Evolutionary conservation across 2,113 vertebrate genomes (phyloP).

Genomic region (Apaloderma vittatum): DNA sequence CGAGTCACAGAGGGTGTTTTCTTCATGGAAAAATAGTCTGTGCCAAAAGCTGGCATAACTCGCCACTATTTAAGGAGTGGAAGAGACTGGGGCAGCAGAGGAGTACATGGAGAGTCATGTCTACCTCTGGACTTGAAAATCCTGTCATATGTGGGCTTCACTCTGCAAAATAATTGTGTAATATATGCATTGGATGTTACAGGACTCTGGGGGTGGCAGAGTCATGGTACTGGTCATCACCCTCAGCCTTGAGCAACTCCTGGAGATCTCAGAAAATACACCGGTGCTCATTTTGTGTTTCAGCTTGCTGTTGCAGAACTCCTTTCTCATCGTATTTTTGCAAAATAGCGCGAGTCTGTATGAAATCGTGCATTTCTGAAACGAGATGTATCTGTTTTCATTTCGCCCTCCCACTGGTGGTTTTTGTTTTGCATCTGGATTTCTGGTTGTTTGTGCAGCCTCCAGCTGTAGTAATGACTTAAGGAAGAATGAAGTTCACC

Average conservation of each 20-base stretch:
- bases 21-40: background rate
- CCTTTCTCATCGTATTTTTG: background rate
- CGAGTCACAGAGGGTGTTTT: background rate
- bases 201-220: background rate
- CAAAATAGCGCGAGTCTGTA: background rate
- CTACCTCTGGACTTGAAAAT: background rate
- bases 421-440: constrained; percentile 32
- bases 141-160: background rate
- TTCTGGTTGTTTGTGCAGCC: background rate
- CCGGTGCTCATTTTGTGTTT: accelerated
- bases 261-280: background rate
- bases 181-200: background rate
- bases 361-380: background rate
- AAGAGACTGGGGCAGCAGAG: background rate
- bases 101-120: background rate
- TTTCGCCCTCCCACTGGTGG: background rate
- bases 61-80: accelerated
- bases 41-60: background rate
- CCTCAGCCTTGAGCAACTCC: background rate
- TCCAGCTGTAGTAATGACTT: background rate
- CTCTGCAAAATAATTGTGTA: background rate
- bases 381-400: background rate
- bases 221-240: background rate
- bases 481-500: background rate
- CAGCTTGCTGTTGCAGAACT: background rate